A percentile compares a stretch with the other conserved stretches of the same genome.
Evolutionary conservation across 2,888 invertebrate genomes (phyloP).

Genomic region (Mactromeris polynyma): DNA sequence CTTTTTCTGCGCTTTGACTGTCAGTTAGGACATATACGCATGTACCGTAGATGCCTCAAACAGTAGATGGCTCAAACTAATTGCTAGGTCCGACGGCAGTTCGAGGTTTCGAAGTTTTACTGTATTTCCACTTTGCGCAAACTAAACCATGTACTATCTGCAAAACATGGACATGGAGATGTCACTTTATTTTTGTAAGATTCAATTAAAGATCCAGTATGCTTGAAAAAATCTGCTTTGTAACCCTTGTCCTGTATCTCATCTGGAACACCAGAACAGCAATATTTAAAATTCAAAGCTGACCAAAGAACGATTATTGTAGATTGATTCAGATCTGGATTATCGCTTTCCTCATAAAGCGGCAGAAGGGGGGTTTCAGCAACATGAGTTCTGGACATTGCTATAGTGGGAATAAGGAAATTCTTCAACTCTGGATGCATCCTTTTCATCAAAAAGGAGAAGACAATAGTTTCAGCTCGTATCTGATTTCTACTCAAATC

Average conservation of each 20-base stretch:
- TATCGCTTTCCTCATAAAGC: background rate
- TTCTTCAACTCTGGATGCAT: background rate
- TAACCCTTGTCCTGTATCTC: background rate
- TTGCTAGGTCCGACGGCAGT: too few relatives aligned
- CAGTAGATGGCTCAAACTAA: too few relatives aligned
- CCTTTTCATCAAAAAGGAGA: background rate
- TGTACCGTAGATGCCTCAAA: too few relatives aligned
- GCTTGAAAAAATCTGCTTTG: constrained; percentile 20
- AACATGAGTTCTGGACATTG: constrained; percentile 2
- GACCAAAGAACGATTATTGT: background rate
- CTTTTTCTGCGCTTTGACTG: too few relatives aligned
- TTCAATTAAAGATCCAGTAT: background rate
- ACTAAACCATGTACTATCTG: too few relatives aligned
- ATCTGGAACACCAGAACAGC: constrained; percentile 13
- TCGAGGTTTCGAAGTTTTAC: too few relatives aligned
- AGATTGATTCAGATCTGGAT: background rate
- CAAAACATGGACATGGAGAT: too few relatives aligned
- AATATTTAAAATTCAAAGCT: constrained; percentile 23
- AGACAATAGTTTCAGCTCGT: constrained; percentile 16
- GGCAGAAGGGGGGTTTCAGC: constrained; percentile 3
- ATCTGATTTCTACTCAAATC: background rate
- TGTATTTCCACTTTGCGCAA: too few relatives aligned
- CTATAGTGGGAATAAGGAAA: constrained; percentile 19
- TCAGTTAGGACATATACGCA: too few relatives aligned
- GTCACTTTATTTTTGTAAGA: too few relatives aligned